Evolutionary conservation across 2,113 vertebrate species (phyloP), one percentile per base, ranked within the genome.

Genomic region (Sialia sialis): DNA sequence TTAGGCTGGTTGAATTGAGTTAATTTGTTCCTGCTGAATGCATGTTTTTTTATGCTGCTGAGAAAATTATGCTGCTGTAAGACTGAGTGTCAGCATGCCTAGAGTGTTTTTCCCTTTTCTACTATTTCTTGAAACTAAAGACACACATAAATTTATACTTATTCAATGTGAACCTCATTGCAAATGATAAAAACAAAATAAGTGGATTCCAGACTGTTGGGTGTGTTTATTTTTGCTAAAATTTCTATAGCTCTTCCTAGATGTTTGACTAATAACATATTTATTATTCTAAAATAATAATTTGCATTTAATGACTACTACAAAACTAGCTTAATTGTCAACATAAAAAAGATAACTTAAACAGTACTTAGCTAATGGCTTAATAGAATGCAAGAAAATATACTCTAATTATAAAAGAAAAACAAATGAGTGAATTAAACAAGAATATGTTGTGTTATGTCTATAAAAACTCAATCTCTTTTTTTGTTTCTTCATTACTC

Each of bases 21-120:
- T 95, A 80, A 94, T 93, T 94, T 85, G 63, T 94, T 93, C 63
- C 75, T 93, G 78, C 87, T 96, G 90, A 91, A 88, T 85, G 85
- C 2, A 0, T 90, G 62, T 32, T 87, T 93, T 90, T 86, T 92
- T 90, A 90, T 85, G 62, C 70, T 91, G 85, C 83, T 83, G 85
- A 83, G 67, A 85, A 96, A 90, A 94, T 88, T 54, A 55, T 66
- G 51, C 72, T 88, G 46, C 80, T 88, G 44, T 76, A 79, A 91
- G 66, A 68, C 38, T 32, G 36, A 81, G 23, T 73, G 36, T 79
- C 44, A 76, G 54, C 66, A 66, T 76, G 55, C 67, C 67, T 85
- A 32, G 59, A 86, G 34, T 11, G 3, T 46, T 70, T 90, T 80
- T 38, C 44, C 11, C 39, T 94, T 91, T 89, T 36, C 51, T 79